phyloP scores from a whole-genome alignment of 2,113 vertebrate species.

The Dinomys branickii region DNA sequence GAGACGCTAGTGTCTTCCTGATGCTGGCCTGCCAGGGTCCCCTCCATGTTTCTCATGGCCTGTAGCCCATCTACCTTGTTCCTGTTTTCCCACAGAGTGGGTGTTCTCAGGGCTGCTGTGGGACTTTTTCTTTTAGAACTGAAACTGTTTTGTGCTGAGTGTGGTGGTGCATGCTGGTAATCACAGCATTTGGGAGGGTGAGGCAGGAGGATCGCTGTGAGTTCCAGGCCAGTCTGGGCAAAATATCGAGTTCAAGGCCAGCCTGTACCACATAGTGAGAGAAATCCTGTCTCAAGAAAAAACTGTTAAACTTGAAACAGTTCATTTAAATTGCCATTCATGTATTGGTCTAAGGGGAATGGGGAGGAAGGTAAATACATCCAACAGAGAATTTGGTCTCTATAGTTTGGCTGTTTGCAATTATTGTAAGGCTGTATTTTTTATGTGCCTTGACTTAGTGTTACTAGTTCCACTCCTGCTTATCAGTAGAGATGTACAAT shows the following conservation, averaged over 20 bases:
- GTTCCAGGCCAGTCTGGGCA: background rate
- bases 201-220: background rate
- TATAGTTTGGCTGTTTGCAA: background rate
- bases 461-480: background rate
- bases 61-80: background rate
- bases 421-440: background rate
- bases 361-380: background rate
- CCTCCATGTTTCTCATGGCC: no score
- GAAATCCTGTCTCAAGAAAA: background rate
- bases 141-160: background rate
- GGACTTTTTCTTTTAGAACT: background rate
- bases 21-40: background rate
- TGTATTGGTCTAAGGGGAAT: background rate
- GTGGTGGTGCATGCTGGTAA: background rate
- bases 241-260: background rate
- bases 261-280: background rate
- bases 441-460: background rate
- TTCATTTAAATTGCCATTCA: background rate
- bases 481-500: background rate
- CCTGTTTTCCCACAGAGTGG: background rate
- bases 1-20: background rate
- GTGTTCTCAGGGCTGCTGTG: background rate
- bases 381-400: background rate
- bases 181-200: background rate
- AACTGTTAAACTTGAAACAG: background rate